Percentiles rank a stretch among this genome's conserved stretches.
phyloP scores from a whole-genome alignment of 1,140 invertebrate genomes.

The Solenopsis fugax region DNA sequence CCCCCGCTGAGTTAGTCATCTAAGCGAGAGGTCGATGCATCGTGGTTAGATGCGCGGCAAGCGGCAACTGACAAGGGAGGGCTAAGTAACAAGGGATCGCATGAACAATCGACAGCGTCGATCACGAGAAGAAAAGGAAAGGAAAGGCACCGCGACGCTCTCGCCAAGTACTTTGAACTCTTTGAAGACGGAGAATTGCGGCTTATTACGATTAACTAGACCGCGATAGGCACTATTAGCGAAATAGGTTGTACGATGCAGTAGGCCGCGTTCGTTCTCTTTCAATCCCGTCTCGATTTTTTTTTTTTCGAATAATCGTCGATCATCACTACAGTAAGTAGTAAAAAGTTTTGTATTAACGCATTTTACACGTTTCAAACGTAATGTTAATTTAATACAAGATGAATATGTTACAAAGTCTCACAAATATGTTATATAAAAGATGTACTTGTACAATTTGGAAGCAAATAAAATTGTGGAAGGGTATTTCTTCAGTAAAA shows the following conservation, averaged over 20 bases:
- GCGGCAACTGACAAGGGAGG: conserved; percentile 38
- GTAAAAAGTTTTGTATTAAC: too few relatives aligned
- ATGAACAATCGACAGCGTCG: background rate
- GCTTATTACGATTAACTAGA: conserved; percentile 37
- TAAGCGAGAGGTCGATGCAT: conserved; percentile 57
- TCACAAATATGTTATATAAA: too few relatives aligned
- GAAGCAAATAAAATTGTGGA: too few relatives aligned
- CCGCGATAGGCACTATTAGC: conserved; percentile 52
- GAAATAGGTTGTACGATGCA: conserved; percentile 46
- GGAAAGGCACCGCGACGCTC: conserved; percentile 7
- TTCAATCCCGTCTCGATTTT: conserved; percentile 5
- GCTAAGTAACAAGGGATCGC: background rate
- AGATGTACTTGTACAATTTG: too few relatives aligned
- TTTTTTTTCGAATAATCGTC: conserved; percentile 6
- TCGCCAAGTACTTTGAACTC: conserved; percentile 25
- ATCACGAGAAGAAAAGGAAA: background rate
- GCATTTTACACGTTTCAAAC: too few relatives aligned
- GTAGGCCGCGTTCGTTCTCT: conserved; percentile 19
- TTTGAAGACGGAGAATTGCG: conserved; percentile 42
- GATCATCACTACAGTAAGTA: background rate
- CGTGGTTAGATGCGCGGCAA: conserved; percentile 63
- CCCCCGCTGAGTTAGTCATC: conserved; percentile 60
- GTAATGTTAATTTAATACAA: too few relatives aligned
- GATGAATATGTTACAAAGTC: too few relatives aligned
- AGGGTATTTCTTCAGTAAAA: too few relatives aligned